These are phyloP conservation scores for Oegoconia quadripuncta DNA, from an alignment of 2,888 invertebrate species.

Conservation along the genomic window DNA sequence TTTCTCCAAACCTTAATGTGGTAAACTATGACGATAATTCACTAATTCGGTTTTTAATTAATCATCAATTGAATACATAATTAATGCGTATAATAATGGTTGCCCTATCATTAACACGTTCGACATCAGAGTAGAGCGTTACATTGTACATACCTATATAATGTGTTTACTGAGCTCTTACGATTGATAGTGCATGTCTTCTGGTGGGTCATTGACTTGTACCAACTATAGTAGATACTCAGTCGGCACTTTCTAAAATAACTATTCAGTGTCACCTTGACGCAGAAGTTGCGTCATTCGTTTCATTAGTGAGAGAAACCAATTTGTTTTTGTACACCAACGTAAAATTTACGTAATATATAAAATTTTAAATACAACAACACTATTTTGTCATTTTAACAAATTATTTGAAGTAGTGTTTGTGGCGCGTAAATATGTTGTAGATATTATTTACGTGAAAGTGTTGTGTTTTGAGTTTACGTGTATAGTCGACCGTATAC, in stretches of 20 bases:
- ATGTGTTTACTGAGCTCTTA: too few species aligned
- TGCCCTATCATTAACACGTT: too few species aligned
- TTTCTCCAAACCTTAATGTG: conserved; percentile 29
- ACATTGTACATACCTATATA: too few species aligned
- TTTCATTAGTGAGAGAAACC: conserved; percentile 39
- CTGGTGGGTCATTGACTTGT: conserved; percentile 63
- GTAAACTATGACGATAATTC: conserved; percentile 25
- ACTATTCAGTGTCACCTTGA: conserved; percentile 68
- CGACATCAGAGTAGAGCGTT: too few species aligned
- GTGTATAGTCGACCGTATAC: too few species aligned
- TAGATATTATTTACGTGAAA: not conserved
- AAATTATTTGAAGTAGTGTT: too few species aligned
- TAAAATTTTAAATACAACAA: not conserved
- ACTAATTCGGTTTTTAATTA: conserved; percentile 39
- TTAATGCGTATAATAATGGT: too few species aligned
- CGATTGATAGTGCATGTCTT: too few species aligned
- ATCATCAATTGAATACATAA: conserved; percentile 36
- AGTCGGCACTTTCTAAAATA: conserved; percentile 72
- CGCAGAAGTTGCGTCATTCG: conserved; percentile 56
- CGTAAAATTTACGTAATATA: conserved; percentile 3
- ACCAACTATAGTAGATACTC: conserved; percentile 48
- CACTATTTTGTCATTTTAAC: too few species aligned
- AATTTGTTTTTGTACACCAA: conserved; percentile 19
- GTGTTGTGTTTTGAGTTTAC: not conserved
- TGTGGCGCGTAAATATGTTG: too few species aligned